These are phyloP conservation scores for Polydesmus complanatus DNA, from an alignment of 2,888 invertebrate genomes.

Conservation along the genomic window DNA sequence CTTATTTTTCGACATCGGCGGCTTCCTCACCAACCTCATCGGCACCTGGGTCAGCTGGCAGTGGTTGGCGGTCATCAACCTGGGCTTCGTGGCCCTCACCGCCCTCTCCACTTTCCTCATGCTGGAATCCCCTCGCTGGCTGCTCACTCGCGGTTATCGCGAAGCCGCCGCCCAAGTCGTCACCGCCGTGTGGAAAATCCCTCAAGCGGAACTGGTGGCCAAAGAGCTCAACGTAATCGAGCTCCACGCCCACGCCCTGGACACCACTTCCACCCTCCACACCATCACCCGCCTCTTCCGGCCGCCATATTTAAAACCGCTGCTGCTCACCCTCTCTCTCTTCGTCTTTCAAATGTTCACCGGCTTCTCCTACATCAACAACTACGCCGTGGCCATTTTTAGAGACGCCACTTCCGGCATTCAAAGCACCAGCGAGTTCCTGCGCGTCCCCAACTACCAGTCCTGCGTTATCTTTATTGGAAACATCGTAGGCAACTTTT, in stretches of 20 bases:
- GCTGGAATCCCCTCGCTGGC: background rate
- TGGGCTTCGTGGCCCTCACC: background rate
- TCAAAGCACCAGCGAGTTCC: background rate
- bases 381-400: background rate
- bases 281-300: no score
- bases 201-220: background rate
- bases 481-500: background rate
- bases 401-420: background rate
- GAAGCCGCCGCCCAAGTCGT: background rate
- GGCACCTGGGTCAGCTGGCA: background rate
- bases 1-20: no score
- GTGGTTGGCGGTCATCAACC: background rate
- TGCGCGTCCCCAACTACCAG: background rate
- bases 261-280: no score
- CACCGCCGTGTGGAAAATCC: background rate
- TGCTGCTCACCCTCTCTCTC: background rate
- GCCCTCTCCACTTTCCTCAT: background rate
- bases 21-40: background rate
- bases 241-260: no score
- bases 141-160: background rate
- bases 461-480: background rate
- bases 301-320: background rate
- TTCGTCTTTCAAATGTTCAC: background rate
- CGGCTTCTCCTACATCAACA: background rate
- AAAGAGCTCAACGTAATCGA: background rate